Percentiles rank a stretch among this genome's conserved stretches.
Evolutionary conservation across 2,113 vertebrate genomes (phyloP).

Genomic region (Paedocypris sp.): DNA sequence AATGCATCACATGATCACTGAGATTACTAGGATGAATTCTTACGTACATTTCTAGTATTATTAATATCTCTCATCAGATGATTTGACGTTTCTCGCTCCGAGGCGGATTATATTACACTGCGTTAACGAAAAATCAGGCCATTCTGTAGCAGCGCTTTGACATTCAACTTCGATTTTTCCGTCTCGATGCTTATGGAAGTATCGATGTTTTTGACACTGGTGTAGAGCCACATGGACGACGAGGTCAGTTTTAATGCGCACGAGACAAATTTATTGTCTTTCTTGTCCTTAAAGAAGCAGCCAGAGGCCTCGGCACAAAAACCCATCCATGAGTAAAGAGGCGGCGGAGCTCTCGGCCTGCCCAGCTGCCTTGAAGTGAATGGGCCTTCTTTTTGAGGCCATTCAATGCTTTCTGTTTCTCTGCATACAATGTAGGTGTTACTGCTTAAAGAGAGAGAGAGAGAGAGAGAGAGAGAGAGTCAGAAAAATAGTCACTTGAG

Average conservation of each 20-base stretch:
- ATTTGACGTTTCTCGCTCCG: too few relatives aligned
- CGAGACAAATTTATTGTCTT: slow-evolving; percentile 28
- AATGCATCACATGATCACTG: too few relatives aligned
- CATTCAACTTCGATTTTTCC: too few relatives aligned
- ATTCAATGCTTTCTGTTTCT: slow-evolving; percentile 48
- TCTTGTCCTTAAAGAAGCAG: slow-evolving; percentile 26
- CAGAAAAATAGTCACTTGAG: slow-evolving; percentile 24
- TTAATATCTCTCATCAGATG: too few relatives aligned
- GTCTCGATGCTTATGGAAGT: too few relatives aligned
- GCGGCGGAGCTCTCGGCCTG: slow-evolving; percentile 49
- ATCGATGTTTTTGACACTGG: too few relatives aligned
- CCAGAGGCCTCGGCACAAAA: slow-evolving; percentile 54
- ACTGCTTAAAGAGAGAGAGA: slow-evolving; percentile 39
- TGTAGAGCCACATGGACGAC: neutral
- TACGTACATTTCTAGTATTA: too few relatives aligned
- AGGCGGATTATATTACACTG: too few relatives aligned
- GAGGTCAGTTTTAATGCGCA: slow-evolving; percentile 4
- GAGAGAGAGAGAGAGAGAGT: slow-evolving; percentile 29
- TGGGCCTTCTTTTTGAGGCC: slow-evolving; percentile 47
- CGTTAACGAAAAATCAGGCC: too few relatives aligned
- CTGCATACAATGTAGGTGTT: slow-evolving; percentile 60
- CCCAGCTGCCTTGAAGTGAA: slow-evolving; percentile 63
- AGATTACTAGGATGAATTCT: too few relatives aligned
- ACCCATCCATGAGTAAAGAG: slow-evolving; percentile 68
- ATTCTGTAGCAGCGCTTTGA: too few relatives aligned